These are phyloP conservation scores for Trileptium ribeirensis DNA, from an alignment of 2,888 invertebrate species.

Conservation along the genomic window DNA sequence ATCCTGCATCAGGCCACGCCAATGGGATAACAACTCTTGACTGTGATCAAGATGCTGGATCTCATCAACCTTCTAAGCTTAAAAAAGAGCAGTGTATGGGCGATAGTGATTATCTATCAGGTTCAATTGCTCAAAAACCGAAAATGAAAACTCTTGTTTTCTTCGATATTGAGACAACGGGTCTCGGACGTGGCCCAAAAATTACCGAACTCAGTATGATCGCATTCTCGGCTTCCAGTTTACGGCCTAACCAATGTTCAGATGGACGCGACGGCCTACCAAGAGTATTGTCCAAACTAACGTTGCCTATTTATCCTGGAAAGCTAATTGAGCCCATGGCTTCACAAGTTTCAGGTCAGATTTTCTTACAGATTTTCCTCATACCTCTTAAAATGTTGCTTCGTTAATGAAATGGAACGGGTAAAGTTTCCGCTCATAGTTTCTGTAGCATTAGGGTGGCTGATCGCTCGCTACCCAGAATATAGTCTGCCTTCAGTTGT, in stretches of 20 bases:
- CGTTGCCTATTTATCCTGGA: neutral
- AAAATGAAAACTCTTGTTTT: neutral
- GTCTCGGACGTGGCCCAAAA: neutral
- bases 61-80: too few species aligned
- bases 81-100: too few species aligned
- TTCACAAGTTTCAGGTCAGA: neutral
- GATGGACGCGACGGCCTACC: neutral
- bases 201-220: constrained; percentile 8
- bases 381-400: neutral
- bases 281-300: constrained; percentile 1
- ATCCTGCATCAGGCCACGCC: too few species aligned
- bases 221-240: neutral
- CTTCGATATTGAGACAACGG: constrained; percentile 11
- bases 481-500: too few species aligned
- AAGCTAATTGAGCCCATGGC: neutral
- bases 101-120: too few species aligned
- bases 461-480: too few species aligned
- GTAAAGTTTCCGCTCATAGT: too few species aligned
- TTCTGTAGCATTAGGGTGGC: too few species aligned
- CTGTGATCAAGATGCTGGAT: too few species aligned
- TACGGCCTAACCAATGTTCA: neutral
- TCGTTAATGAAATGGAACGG: too few species aligned
- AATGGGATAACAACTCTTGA: too few species aligned
- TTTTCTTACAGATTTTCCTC: neutral
- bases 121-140: too few species aligned